Base-by-base conservation (phyloP, 2,888 invertebrate genomes). In the Cheilosia urbana region DNA sequence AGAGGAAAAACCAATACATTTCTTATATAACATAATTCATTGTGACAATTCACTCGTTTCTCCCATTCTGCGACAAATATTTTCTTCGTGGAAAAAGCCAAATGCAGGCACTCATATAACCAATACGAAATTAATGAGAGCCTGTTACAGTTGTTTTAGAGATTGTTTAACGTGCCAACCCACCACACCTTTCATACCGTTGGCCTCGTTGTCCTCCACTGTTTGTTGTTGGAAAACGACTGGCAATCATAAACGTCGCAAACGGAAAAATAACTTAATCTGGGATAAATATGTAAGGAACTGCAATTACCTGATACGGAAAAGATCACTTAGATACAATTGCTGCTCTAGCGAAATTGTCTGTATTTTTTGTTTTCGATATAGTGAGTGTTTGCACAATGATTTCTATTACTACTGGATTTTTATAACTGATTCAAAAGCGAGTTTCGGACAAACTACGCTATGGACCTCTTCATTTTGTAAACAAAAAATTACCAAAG, bases 241-340 rank as follows among this genome's bases (percentile, higher is more conserved):
- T 13, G 66, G 45, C 0, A 80, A 51, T 66, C 80, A 80, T 17
- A 80, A 80, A n/a, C 58, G 69, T n/a, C 80, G 75, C 15, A 84
- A 84, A 47, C 51, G 69, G 69, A 79, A 69, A 65, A 42, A 13
- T 15, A 65, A 27, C 7, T n/a, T 58, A 21, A 15, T 51, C 9
- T 60, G 57, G 37, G 57, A 80, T 11, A 51, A 57, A 21, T 62
- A 42, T 30, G n/a, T 45, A 13, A 49, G 62, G n/a, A 55, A 71
- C 34, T 77, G 51, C 49, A 63, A 78, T 45, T 68, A 60, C 30
- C 34, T 66, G 7, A 37, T 73, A 19, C 60, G 51, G 37, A 45
- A 24, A 21, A 66, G 42, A 49, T 80, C 51, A 3, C 65, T n/a
- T 57, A 19, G 13, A 17, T 72, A 51, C 24, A 58, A 58, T 24